Conservation (phyloP, 2,888 invertebrate species). For the Drosophila neutralis region DNA sequence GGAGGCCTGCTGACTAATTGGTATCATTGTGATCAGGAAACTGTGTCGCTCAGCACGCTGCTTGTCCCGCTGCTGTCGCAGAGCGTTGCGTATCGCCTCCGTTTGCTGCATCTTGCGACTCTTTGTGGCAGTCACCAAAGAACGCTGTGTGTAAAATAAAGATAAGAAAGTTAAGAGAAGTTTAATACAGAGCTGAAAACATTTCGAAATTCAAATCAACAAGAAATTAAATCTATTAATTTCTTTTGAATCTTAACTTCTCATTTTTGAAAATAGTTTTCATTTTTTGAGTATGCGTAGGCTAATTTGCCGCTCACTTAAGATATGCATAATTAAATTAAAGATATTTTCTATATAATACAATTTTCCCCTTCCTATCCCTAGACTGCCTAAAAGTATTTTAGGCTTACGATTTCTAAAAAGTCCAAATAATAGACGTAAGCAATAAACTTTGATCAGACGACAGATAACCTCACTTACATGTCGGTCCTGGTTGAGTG, state of each 20-base stretch:
- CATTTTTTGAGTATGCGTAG: not conserved
- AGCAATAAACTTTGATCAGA: not conserved
- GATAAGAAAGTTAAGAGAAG: not conserved
- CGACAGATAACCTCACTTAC: conserved; percentile 86
- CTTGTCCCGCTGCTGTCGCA: conserved; percentile 98
- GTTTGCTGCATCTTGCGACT: conserved; percentile 99
- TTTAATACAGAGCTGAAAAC: not conserved
- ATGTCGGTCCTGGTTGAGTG: conserved; percentile 98
- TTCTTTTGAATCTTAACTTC: not conserved
- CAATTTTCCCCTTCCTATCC: not conserved
- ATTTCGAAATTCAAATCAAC: not conserved
- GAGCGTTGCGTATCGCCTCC: conserved; percentile 97
- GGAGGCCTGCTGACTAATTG: conserved; percentile 97
- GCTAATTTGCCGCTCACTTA: not conserved
- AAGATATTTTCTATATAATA: not conserved
- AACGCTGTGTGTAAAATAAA: conserved; percentile 87
- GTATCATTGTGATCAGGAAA: conserved; percentile 97
- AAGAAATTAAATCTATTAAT: not conserved
- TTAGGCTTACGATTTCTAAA: not conserved
- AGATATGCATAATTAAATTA: not conserved
- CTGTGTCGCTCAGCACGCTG: conserved; percentile 97
- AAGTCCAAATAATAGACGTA: accelerated
- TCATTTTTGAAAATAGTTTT: not conserved
- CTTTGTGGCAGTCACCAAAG: conserved; percentile 98
- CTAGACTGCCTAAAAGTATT: not conserved